Conservation (phyloP, 2,113 vertebrate genomes). For the Nothoprocta perdicaria region DNA sequence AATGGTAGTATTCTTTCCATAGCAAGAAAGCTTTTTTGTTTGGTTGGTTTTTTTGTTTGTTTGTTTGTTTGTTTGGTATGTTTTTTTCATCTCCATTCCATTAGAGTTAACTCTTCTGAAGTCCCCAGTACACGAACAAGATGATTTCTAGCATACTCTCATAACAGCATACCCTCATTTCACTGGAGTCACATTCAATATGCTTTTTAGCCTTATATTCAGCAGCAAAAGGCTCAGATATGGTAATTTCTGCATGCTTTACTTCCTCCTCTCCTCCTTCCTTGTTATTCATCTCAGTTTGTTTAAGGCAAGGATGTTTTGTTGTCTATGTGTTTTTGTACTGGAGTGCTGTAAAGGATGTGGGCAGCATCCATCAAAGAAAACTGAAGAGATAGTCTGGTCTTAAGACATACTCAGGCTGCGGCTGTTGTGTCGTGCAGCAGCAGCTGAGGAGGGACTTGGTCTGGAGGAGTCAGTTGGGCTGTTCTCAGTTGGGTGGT, state of each 20-base stretch:
- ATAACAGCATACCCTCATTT: neutral
- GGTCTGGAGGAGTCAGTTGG: neutral
- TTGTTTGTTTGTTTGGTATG: neutral
- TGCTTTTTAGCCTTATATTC: neutral
- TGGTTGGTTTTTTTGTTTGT: neutral
- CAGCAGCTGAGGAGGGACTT: neutral
- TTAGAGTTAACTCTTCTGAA: neutral
- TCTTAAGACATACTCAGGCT: neutral
- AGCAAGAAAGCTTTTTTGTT: neutral
- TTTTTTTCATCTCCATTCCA: neutral
- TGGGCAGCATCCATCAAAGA: neutral
- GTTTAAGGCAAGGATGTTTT: neutral
- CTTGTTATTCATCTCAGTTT: neutral
- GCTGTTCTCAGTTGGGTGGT: neutral
- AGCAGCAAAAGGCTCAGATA: slow-evolving; percentile 28
- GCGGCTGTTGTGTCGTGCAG: neutral
- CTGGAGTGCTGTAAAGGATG: neutral
- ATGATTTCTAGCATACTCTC: neutral
- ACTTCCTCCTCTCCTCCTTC: neutral
- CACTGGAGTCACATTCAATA: neutral
- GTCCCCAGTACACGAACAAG: neutral
- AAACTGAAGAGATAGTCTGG: rapidly evolving
- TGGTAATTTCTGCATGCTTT: slow-evolving; percentile 34
- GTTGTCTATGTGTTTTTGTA: neutral
- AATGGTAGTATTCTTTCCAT: neutral